Base-by-base conservation (phyloP, 2,113 vertebrate genomes). In the Oncorhynchus nerka region DNA sequence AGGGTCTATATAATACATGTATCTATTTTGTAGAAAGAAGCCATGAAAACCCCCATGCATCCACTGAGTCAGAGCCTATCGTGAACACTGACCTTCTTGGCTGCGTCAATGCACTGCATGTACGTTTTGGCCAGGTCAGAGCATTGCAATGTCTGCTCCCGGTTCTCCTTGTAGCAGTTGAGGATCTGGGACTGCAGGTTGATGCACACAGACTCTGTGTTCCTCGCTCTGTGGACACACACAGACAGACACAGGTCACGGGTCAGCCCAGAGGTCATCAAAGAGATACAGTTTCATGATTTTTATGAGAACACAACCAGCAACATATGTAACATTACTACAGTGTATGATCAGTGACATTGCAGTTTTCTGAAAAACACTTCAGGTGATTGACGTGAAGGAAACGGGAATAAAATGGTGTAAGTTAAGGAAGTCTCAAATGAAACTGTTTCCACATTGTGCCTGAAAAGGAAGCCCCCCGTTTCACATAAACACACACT, bases 121-220 rank as follows among this genome's bases (percentile, higher is more conserved):
- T 98, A 98, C 1, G 96, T 92, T 88, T 94, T 96, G 79, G 93
- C 97, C 86, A 99, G 92, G 86, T 95, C 94, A 0, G 96, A 95
- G 89, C 97, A 99, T 80, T 89, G 92, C 3, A 99, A 93, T 20
- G 95, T 95, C 89, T 97, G 93, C 6, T 65, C 86, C 26, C 89
- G 86, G 84, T 95, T 96, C 77, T 94, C 90, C 5, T 79, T 92
- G 92, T 98, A 99, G 89, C 97, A 99, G 73, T 89, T 92, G 67
- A 97, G 86, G 75, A 99, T 95, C 89, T 95, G 93, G 75, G 91
- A 83, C 87, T 99, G 97, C 74, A 99, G 90, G 51, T 86, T 86
- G 2, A 85, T 68, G 83, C 97, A 99, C 76, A 97, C 84, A 1
- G 96, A 94, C 69, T 95, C 89, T 9, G 89, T 92, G 30, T 76